Conservation (phyloP, 1,140 invertebrate genomes). For the Pomphorhynchus laevis region DNA sequence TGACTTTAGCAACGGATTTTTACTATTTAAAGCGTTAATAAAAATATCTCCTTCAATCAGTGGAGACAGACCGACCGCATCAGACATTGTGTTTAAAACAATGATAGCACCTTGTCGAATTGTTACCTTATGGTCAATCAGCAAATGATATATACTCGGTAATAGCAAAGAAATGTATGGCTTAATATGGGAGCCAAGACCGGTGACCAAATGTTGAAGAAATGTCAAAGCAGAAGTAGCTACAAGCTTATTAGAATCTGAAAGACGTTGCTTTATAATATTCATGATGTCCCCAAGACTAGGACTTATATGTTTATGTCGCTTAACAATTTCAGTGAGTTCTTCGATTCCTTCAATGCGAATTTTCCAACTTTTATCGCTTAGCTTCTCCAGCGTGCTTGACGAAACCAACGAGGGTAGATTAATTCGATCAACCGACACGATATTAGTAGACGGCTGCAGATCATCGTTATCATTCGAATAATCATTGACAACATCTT, state of each 20-base stretch:
- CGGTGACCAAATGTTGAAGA: background rate
- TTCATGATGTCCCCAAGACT: constrained; percentile 2
- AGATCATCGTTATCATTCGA: constrained; percentile 29
- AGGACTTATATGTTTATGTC: constrained; percentile 4
- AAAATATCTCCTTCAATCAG: constrained; percentile 59
- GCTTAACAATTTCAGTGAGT: constrained; percentile 27
- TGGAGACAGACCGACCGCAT: constrained; percentile 30
- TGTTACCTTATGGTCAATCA: constrained; percentile 32
- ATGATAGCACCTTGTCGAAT: constrained; percentile 34
- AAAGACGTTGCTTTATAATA: constrained; percentile 6
- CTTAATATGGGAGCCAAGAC: constrained; percentile 33
- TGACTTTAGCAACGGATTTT: constrained; percentile 38
- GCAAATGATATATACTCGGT: constrained; percentile 37
- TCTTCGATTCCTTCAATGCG: constrained; percentile 44
- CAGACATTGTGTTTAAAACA: constrained; percentile 43
- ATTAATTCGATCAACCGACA: constrained; percentile 11
- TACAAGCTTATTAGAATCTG: constrained; percentile 7
- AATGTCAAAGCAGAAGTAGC: constrained; percentile 3
- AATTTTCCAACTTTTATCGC: constrained; percentile 73
- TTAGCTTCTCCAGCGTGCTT: constrained; percentile 36
- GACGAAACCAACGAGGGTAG: background rate
- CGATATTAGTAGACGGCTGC: constrained; percentile 37
- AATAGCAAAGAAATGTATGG: constrained; percentile 39
- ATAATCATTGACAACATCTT: constrained; percentile 23
- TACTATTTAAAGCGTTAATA: constrained; percentile 38